Evolutionary conservation across 2,113 vertebrate genomes (phyloP), one percentile per base, ranked within the genome.

Genomic region (Myrmecophaga tridactyla): DNA sequence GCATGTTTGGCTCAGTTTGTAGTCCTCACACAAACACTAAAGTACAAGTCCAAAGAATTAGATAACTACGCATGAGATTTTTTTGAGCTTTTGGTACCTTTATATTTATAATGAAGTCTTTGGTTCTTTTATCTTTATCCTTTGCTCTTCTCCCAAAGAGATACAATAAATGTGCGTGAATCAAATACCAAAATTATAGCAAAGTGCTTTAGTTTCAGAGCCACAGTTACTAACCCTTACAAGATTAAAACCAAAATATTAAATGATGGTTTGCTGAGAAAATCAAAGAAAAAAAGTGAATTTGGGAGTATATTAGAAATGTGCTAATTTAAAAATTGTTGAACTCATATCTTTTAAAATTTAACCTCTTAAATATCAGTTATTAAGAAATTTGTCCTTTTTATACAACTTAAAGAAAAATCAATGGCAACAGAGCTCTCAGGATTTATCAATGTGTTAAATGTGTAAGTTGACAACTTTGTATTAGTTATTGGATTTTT

Each of bases 1-100:
- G n/a, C 29, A 58, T 86, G 95, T 89, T 95, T 96, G 94, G 92
- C 95, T 92, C 36, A 62, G n/a, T 36, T 86, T 92, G 72, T 65
- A 46, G 10, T 95, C 11, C 85, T 97, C 85, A 95, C 90, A 95
- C 63, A 90, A 86, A 77, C 36, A 65, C 34, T 72, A 21, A 96
- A 85, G n/a, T 92, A 34, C 51, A 82, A 95, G 85, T 94, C 41
- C 62, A 96, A 88, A 48, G 43, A 87, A 87, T 81, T 91, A 89
- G 58, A 81, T 36, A 92, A 65, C 65, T 29, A n/a, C 73, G 43
- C 14, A 39, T 31, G 21, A 82, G 15, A 3, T 60, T 31, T 65
- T 76, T 90, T 88, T 76, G n/a, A 92, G 25, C 63, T 92, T 46
- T 88, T 48, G 10, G 6, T 73, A 72, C 78, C 8, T n/a, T 82